Evolutionary conservation across 2,888 invertebrate species (phyloP).

Genomic region (Hyposoter didymator): DNA sequence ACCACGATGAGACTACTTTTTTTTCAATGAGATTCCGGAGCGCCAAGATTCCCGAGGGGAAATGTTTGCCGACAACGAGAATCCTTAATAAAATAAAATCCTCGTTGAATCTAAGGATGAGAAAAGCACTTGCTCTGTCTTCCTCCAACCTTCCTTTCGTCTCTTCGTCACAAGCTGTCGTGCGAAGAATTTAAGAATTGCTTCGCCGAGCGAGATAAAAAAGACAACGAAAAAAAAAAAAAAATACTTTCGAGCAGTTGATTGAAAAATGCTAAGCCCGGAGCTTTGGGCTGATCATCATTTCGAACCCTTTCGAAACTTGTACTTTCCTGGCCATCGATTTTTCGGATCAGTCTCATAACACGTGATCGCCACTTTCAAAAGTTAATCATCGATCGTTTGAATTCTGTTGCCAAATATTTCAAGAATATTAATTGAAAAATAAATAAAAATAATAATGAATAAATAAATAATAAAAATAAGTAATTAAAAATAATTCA

Average conservation of each 20-base stretch:
- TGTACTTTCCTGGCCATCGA: neutral
- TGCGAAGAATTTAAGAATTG: conserved; percentile 59
- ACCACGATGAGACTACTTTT: conserved; percentile 29
- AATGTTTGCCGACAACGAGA: conserved; percentile 68
- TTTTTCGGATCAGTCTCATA: neutral
- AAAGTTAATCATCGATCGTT: neutral
- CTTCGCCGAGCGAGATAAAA: conserved; percentile 36
- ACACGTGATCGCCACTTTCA: neutral
- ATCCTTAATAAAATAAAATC: conserved; percentile 65
- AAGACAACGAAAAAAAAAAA: conserved; percentile 2
- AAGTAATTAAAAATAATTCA: no score
- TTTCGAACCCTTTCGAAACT: neutral
- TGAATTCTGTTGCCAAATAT: no score
- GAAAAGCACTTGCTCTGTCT: conserved; percentile 40
- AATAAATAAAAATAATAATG: no score
- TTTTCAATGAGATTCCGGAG: conserved; percentile 53
- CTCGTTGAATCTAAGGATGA: conserved; percentile 25
- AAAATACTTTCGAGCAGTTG: conserved; percentile 32
- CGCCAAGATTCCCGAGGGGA: conserved; percentile 43
- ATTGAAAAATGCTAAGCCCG: conserved; percentile 25
- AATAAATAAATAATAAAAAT: no score
- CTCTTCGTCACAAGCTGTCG: conserved; percentile 52
- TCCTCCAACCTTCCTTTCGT: conserved; percentile 15
- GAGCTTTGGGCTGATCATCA: neutral
- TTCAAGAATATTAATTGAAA: no score